These are phyloP conservation scores for Enteromius paludinosus DNA, from an alignment of 2,797 vertebrate genomes.

Conservation along the genomic window DNA sequence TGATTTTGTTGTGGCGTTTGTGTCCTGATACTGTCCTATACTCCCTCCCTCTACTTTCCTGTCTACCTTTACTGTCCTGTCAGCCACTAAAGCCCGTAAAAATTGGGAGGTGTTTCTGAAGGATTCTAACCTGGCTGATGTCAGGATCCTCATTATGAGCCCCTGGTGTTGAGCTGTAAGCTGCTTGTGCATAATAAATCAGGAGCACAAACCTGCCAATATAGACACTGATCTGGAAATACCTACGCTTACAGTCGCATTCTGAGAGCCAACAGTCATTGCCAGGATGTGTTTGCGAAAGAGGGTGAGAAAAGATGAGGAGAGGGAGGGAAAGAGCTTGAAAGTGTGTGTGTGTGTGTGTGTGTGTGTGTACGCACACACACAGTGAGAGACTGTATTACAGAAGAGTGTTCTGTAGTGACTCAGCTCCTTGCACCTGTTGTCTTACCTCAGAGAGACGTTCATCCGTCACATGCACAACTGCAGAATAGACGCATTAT, in stretches of 20 bases:
- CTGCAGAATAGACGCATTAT: not conserved
- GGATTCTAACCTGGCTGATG: slow-evolving; percentile 1
- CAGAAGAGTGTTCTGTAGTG: slow-evolving; percentile 3
- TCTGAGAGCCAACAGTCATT: not conserved
- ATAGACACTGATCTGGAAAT: not conserved
- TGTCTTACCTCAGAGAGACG: slow-evolving; percentile 9
- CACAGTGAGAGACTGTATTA: not conserved
- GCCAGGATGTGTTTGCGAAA: slow-evolving; percentile 24
- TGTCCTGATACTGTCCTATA: not conserved
- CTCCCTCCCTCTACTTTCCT: not conserved
- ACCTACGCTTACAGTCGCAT: not conserved
- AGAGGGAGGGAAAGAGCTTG: not conserved
- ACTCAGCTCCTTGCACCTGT: slow-evolving; percentile 36
- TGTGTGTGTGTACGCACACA: not conserved
- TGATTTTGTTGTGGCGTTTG: not conserved
- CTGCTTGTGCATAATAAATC: not conserved
- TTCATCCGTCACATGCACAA: not conserved
- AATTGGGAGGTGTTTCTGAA: not conserved
- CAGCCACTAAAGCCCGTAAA: not conserved
- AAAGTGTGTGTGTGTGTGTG: not conserved
- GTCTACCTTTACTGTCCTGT: not conserved
- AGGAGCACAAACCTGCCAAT: not conserved
- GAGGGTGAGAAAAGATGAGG: slow-evolving; percentile 16
- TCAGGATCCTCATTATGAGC: slow-evolving; percentile 22
- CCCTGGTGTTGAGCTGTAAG: not conserved